Conservation (phyloP, 2,888 invertebrate genomes). For the Agrotis puta region DNA sequence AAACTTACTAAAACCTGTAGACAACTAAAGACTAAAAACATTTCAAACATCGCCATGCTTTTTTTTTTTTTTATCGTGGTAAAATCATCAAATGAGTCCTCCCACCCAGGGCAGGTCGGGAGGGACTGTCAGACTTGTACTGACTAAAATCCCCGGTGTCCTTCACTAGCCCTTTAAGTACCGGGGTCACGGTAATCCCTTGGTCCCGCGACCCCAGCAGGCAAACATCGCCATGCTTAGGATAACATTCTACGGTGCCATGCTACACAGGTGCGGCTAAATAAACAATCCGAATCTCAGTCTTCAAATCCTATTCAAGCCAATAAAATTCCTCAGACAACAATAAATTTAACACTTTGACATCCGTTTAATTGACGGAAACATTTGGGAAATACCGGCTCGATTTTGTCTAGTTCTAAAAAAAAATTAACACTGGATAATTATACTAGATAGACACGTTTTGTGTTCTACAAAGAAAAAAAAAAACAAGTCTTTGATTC, state of each 20-base stretch:
- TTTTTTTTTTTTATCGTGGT: too few relatives aligned
- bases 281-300: conserved; percentile 14
- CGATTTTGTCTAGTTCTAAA: conserved; percentile 41
- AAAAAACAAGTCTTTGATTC: conserved; percentile 44
- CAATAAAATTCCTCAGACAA: conserved; percentile 40
- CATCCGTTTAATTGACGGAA: conserved; percentile 65
- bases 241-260: too few relatives aligned
- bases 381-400: conserved; percentile 68
- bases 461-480: conserved; percentile 37
- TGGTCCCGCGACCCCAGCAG: too few relatives aligned
- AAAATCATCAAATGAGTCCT: too few relatives aligned
- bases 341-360: conserved; percentile 67
- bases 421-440: conserved; percentile 53
- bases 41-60: too few relatives aligned
- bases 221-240: too few relatives aligned
- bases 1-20: background rate
- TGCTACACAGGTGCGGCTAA: background rate
- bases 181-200: too few relatives aligned
- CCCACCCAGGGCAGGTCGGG: too few relatives aligned
- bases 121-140: too few relatives aligned
- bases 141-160: too few relatives aligned
- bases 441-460: conserved; percentile 47
- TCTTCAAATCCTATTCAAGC: conserved; percentile 38
- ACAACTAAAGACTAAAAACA: too few relatives aligned
- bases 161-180: too few relatives aligned